Evolutionary conservation across 2,888 invertebrate species (phyloP).

Genomic region (Caenorhabditis sp.): DNA sequence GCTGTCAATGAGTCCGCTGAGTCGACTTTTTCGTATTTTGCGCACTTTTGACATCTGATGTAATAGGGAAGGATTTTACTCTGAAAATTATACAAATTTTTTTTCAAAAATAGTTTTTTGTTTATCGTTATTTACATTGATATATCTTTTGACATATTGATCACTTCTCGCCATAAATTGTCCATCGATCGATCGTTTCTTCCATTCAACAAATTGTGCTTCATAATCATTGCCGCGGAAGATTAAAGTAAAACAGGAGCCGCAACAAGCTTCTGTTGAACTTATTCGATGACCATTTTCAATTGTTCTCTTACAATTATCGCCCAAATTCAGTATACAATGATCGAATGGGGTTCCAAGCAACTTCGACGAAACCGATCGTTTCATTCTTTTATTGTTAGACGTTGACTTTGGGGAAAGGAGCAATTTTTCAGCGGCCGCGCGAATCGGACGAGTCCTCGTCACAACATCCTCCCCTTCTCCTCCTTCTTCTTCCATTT

Average conservation of each 20-base stretch:
- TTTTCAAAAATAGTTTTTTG: not conserved
- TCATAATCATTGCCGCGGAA: conserved; percentile 26
- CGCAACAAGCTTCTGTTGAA: conserved; percentile 19
- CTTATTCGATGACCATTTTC: conserved; percentile 15
- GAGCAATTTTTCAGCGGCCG: not conserved
- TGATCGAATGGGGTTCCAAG: conserved; percentile 3
- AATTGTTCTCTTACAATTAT: conserved; percentile 13
- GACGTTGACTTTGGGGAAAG: not conserved
- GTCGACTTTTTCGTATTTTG: conserved; percentile 13
- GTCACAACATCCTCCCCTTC: not conserved
- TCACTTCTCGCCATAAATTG: conserved; percentile 8
- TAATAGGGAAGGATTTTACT: conserved; percentile 28
- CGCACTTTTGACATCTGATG: conserved; percentile 18
- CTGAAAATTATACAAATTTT: conserved; percentile 11
- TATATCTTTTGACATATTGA: conserved; percentile 28
- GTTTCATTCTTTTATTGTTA: not conserved
- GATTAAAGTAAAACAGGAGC: conserved; percentile 16
- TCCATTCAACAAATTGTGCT: conserved; percentile 16
- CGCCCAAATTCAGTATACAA: conserved; percentile 12
- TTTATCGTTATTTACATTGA: conserved; percentile 20
- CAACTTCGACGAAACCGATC: not conserved
- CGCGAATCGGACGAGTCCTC: not conserved
- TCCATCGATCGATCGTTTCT: conserved; percentile 23
- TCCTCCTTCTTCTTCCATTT: not conserved
- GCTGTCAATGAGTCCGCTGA: conserved; percentile 5